Base-by-base conservation (phyloP, 2,113 vertebrate genomes). In the Desmodus rotundus region DNA sequence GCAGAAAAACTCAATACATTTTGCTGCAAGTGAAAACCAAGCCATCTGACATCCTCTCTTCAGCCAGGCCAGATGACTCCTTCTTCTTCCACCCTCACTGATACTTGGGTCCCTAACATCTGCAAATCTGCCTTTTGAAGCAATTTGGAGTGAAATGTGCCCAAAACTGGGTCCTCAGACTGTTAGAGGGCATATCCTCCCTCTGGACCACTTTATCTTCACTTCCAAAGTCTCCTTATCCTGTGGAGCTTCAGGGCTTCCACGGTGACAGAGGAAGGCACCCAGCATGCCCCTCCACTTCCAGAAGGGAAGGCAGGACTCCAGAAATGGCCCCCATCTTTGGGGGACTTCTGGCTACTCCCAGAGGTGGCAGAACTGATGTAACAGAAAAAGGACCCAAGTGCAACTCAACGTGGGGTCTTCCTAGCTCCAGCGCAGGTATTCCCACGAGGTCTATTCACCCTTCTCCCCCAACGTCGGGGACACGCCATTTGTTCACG, bases 1-100 rank as follows among this genome's bases (percentile, higher is more conserved):
- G 85, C 84, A 81, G 50, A 74, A 92, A 87, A 76, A 84, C 89
- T 77, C 91, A 7, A 72, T 22, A 31, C 7, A 6, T 76, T 76
- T 68, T 14, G 41, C 85, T 68, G 67, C 65, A 80, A 68, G 84
- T 41, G 78, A 74, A 94, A 94, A 86, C 78, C 86, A 22, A 92
- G 58, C 88, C 19, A 86, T 91, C 56, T 93, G 77, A 88, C 96
- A 88, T 74, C 68, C 96, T 92, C 78, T 76, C 83, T 58, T 88
- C 91, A 17, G 4, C 45, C 74, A 89, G 74, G 87, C 68, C 92
- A 89, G 63, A 45, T 45, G 77, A 31, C 54, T 80, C 73, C 47
- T 72, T 36, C 8, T 38, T 31, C 36, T 36, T 67, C 41, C 6
- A 50, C 52, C 76, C 54, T 76, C 1, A 14, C n/a, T 68, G 74